Evolutionary conservation across 1,140 invertebrate species (phyloP), one percentile per base, ranked within the genome.

Genomic region (Caerostris darwini): DNA sequence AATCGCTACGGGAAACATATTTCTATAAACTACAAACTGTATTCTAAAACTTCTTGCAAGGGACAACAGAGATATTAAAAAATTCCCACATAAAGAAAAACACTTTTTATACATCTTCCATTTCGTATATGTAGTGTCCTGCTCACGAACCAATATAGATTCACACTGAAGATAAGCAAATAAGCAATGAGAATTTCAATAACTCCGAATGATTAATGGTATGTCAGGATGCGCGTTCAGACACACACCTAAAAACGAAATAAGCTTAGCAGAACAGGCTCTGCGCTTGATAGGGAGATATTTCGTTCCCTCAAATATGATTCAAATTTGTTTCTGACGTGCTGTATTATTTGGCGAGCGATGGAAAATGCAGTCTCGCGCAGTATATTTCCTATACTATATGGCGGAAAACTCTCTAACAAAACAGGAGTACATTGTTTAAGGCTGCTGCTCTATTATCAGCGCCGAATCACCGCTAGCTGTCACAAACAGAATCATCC

Each of bases 121-220:
- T 19, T 85, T 58, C 58, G 8, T 85, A n/a, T n/a, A 58, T 85
- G 19, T 59, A 85, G 56, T 53, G 50, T 57, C 56, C 58, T 17
- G 17, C 6, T 54, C 54, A 85, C 54, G 83, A 59, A 8, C 14
- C 3, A 14, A 8, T 34, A 50, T n/a, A 58, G 7, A n/a, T 85
- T 85, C 83, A 5, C 57, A 34, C n/a, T 57, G 57, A 85, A 17
- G 83, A 59, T 58, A 58, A 10, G 57, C 83, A 85, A 85, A 85
- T 85, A 85, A 85, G 83, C 83, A 85, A 85, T 85, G 57, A 85
- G 57, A 85, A 85, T 85, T 85, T 85, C 83, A 85, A 85, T 85
- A 85, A 58, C 83, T 34, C 57, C 12, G 7, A 17, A 57, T 19
- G 83, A 85, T 85, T 85, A 19, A 85, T 17, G 83, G 58, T 12